A percentile compares a stretch with the other conserved stretches of the same genome.
Evolutionary conservation across 1,140 invertebrate genomes (phyloP).

Genomic region (Drosophila carrolli): DNA sequence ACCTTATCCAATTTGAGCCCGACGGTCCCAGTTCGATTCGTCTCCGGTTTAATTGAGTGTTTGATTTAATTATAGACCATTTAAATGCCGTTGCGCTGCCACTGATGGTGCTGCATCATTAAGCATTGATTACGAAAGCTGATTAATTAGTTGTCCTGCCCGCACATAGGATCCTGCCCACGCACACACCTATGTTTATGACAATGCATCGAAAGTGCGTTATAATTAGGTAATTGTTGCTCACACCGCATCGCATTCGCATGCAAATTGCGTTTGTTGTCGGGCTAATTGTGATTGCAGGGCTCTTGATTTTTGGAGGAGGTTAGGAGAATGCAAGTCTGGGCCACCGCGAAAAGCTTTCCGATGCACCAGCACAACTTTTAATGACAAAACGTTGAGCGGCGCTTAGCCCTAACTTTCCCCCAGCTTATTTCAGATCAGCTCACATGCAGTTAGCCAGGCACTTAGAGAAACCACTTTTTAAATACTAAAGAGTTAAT

Average conservation of each 20-base stretch:
- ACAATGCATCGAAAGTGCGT: constrained; percentile 62
- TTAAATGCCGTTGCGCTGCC: constrained; percentile 62
- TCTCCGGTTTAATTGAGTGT: constrained; percentile 71
- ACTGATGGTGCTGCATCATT: constrained; percentile 65
- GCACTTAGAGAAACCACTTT: neutral
- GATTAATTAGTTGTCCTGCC: constrained; percentile 69
- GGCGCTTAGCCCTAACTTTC: constrained; percentile 55
- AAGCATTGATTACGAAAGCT: constrained; percentile 76
- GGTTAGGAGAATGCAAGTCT: neutral
- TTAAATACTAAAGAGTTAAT: neutral
- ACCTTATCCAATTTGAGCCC: constrained; percentile 28
- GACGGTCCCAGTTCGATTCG: constrained; percentile 27
- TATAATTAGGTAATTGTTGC: constrained; percentile 71
- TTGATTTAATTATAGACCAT: constrained; percentile 78
- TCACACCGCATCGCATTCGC: constrained; percentile 23
- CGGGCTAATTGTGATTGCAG: constrained; percentile 32
- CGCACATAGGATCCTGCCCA: constrained; percentile 9
- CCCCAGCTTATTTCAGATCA: constrained; percentile 31
- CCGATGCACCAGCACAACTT: constrained; percentile 49
- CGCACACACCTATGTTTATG: constrained; percentile 22
- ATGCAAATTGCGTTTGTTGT: constrained; percentile 36
- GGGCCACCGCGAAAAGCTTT: constrained; percentile 40
- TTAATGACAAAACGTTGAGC: constrained; percentile 68
- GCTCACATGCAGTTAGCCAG: constrained; percentile 12
- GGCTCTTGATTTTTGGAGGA: neutral